Evolutionary conservation across 2,888 invertebrate species (phyloP), one percentile per base, ranked within the genome.

Genomic region (Macaria notata): DNA sequence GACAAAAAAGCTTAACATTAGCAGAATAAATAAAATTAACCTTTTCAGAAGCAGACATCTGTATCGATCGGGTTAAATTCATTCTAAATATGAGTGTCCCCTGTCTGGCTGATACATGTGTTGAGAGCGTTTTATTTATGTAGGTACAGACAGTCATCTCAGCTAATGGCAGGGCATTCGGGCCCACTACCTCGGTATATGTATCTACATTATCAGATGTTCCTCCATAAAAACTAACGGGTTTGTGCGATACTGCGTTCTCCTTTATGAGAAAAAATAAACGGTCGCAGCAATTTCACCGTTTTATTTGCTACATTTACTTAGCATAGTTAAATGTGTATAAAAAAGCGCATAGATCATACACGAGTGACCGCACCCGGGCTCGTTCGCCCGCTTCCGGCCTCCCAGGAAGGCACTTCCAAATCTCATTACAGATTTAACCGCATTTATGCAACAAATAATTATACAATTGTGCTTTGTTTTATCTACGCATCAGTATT

Each of bases 311-410:
- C 46, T 78, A 75, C 76, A 79, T 72, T 44, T 76, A 78, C 71
- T 79, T 73, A 76, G 75, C 75, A 73, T 78, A 80, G 79, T 78
- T 76, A 79, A 81, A 82, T 72, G 79, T 76, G 70, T 79, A 76
- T 78, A 81, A 85, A 85, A 83, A 81, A 73, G 70, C 75, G 63
- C 81, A 81, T 86, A 83, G 74, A 86, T 86, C 86, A 86, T 84
- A 67, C 78, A 79, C 84, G 84, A 82, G 70, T 84, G 84, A 84
- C 81, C 84, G 82, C 77, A 62, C 65, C 62, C n/a, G 54, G 47
- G 48, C 54, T 44, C 9, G 58, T 64, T 54, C 61, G 58, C 57
- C 66, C 30, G 8, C 68, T 69, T 68, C 72, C 73, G 71, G 66
- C 59, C 74, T 77, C 78, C 75, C 66, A 68, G 75, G 69, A 73